Base-by-base conservation (phyloP, 2,797 vertebrate genomes). In the Staurois parvus region DNA sequence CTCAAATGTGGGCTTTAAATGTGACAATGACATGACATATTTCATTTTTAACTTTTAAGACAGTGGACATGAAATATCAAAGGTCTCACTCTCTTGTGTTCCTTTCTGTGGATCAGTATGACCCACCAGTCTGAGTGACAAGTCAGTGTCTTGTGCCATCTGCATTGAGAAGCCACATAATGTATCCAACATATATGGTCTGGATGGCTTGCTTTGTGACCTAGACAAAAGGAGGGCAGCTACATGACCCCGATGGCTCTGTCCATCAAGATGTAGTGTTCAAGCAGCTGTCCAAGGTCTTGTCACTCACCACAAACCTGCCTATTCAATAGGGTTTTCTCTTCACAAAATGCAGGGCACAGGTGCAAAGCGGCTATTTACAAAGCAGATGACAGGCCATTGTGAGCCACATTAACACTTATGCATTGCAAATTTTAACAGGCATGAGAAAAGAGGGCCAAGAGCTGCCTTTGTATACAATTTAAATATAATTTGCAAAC, bases 331-430 rank as follows among this genome's bases (percentile, higher is more conserved):
- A 69, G 69, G 34, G 30, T 75, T 59, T 52, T 85, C 34, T 32
- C 34, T 12, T 59, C 42, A 32, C 64, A 70, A 32, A 81, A n/a
- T 30, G 37, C 24, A 12, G 32, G 2, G 45, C 76, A 83, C 85
- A 87, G 75, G 76, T 87, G 85, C 81, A 83, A 32, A 9, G 66
- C 29, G 59, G 28, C 45, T 64, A 28, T 67, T 79, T 45, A 66
- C 67, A 72, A 69, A 28, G 45, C 2, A 8, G n/a, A 10, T 26
- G 32, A 28, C 64, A 40, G 76, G 9, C 76, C 30, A 66, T 48
- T 78, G 34, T 28, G 7, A n/a, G 12, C 59, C 59, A 64, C n/a
- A 26, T 11, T 29, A 1, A 29, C 12, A 29, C 10, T 1, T 66
- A 66, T 66, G 64, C n/a, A 66, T 66, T 66, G 64, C 64, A 66